phyloP scores from a whole-genome alignment of 2,113 vertebrate genomes.

The Chloropsis cyanopogon region DNA sequence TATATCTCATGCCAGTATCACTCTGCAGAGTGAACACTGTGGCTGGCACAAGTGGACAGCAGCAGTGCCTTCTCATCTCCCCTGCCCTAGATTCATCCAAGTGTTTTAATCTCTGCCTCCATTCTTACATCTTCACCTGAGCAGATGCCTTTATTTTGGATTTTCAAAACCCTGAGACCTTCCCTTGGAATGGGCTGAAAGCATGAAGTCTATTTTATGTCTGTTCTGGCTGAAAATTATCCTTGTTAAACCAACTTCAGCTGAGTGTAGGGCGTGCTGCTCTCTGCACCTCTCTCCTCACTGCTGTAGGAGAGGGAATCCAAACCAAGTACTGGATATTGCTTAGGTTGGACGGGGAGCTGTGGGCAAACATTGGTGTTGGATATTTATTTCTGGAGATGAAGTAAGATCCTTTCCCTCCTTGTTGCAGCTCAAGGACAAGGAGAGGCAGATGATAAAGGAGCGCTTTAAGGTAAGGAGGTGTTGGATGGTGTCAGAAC shows the following conservation, averaged over 20 bases:
- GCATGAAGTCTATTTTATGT: background rate
- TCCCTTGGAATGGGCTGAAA: background rate
- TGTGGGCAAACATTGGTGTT: background rate
- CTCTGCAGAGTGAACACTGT: background rate
- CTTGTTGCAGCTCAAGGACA: constrained; percentile 88
- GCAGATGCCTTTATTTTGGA: background rate
- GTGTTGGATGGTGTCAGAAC: background rate
- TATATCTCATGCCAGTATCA: background rate
- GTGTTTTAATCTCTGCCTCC: background rate
- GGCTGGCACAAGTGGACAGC: background rate
- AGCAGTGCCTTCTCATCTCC: background rate
- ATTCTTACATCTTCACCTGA: background rate
- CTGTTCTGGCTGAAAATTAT: constrained; percentile 9
- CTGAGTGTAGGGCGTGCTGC: background rate
- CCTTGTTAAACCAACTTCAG: background rate
- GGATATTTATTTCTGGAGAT: background rate
- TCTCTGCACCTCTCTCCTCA: background rate
- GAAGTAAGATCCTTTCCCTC: background rate
- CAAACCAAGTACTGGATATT: background rate
- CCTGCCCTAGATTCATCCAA: background rate
- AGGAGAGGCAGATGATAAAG: constrained; percentile 96
- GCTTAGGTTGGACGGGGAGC: background rate
- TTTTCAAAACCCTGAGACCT: background rate
- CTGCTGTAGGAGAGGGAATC: background rate
- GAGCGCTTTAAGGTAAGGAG: constrained; percentile 94